Percentiles rank a stretch among this genome's conserved stretches.
Evolutionary conservation across 2,113 vertebrate species (phyloP).

Genomic region (Microcebus tavaratra): DNA sequence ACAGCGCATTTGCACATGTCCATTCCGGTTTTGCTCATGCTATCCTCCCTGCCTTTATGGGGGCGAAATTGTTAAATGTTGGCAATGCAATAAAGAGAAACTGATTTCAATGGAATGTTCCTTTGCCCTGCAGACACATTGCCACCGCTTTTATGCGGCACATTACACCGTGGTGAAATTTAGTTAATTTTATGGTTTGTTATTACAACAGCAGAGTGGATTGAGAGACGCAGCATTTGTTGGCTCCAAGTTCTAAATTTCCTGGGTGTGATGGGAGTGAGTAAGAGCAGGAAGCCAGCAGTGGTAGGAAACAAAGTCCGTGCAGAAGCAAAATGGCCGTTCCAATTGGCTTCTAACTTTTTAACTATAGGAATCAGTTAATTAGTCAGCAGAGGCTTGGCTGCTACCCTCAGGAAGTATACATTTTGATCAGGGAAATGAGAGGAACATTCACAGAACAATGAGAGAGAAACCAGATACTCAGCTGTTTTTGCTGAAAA

Average conservation of each 20-base stretch:
- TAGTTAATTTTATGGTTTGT: slow-evolving; percentile 75
- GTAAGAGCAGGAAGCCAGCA: background rate
- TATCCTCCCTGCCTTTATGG: background rate
- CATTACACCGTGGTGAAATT: slow-evolving; percentile 63
- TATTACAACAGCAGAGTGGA: slow-evolving; percentile 45
- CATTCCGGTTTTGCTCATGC: background rate
- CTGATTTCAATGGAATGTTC: slow-evolving; percentile 55
- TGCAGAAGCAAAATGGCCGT: rapidly evolving
- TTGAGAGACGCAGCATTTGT: slow-evolving; percentile 61
- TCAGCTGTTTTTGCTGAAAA: background rate
- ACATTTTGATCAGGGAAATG: background rate
- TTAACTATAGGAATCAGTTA: background rate
- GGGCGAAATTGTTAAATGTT: background rate
- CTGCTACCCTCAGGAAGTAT: background rate
- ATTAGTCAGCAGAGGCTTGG: background rate
- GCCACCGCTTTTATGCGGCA: slow-evolving; percentile 69
- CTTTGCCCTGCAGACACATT: slow-evolving; percentile 66
- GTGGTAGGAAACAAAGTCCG: background rate
- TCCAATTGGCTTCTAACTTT: background rate
- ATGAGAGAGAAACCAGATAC: background rate
- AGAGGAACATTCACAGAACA: background rate
- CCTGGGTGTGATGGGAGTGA: slow-evolving; percentile 71
- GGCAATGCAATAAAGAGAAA: slow-evolving; percentile 63
- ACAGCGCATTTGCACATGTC: background rate
- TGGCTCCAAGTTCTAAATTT: slow-evolving; percentile 72